phyloP scores from a whole-genome alignment of 92 coral and sea anemone species.

The Porites evermanni region DNA sequence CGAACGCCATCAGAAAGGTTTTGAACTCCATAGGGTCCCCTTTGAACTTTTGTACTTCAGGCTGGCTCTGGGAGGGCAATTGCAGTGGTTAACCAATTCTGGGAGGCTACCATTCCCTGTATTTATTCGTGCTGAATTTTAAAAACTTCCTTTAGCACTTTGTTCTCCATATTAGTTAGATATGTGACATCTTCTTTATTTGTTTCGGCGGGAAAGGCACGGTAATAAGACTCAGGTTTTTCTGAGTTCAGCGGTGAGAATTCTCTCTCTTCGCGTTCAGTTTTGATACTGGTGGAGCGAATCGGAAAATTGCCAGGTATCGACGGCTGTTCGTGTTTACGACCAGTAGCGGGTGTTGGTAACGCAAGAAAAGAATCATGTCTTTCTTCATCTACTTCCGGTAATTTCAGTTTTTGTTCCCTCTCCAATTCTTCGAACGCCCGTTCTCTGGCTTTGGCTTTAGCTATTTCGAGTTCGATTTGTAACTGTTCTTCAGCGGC shows the following conservation, averaged over 20 bases:
- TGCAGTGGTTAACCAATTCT: too few relatives aligned
- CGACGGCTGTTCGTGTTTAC: not conserved
- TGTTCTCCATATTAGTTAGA: too few relatives aligned
- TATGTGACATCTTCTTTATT: too few relatives aligned
- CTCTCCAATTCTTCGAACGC: slow-evolving; percentile 10
- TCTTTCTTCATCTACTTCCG: slow-evolving; percentile 7
- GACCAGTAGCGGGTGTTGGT: slow-evolving; percentile 9
- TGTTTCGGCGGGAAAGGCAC: too few relatives aligned
- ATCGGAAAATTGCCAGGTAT: too few relatives aligned
- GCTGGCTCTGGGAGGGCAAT: slow-evolving; percentile 61
- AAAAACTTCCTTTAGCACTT: too few relatives aligned
- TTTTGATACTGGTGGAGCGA: too few relatives aligned
- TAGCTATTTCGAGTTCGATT: not conserved
- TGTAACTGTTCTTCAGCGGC: slow-evolving; percentile 62
- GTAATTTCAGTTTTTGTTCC: slow-evolving; percentile 15
- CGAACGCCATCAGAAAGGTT: slow-evolving; percentile 71
- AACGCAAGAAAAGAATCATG: slow-evolving; percentile 19
- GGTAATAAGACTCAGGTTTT: too few relatives aligned
- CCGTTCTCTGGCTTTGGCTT: slow-evolving; percentile 30
- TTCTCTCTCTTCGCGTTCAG: too few relatives aligned
- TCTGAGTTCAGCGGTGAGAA: too few relatives aligned
- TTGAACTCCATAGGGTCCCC: slow-evolving; percentile 6
- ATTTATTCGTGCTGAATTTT: too few relatives aligned
- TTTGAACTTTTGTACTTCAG: slow-evolving; percentile 34
- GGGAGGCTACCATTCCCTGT: too few relatives aligned